Conservation (phyloP, 1,140 invertebrate genomes). For the Psilanteris sp. region DNA sequence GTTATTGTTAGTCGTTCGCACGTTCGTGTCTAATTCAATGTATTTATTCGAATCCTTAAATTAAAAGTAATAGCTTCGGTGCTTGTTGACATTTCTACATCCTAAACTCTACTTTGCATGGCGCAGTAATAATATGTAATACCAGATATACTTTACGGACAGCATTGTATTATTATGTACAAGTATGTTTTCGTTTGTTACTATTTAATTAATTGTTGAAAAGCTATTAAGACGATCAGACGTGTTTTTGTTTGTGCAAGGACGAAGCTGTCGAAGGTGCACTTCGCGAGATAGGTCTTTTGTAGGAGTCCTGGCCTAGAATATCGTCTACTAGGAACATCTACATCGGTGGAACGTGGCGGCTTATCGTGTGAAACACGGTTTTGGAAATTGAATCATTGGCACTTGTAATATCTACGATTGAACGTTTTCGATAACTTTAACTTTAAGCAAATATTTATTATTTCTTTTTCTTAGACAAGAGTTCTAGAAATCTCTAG, state of each 20-base stretch:
- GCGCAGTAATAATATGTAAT: too few species aligned
- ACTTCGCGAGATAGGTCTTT: slow-evolving; percentile 90
- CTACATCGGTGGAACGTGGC: slow-evolving; percentile 43
- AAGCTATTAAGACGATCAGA: slow-evolving; percentile 70
- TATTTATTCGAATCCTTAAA: too few species aligned
- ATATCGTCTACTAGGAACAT: slow-evolving; percentile 64
- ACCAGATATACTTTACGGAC: too few species aligned
- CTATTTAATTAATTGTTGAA: background rate
- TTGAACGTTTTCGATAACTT: too few species aligned
- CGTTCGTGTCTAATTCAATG: slow-evolving; percentile 40
- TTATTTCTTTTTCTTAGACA: too few species aligned
- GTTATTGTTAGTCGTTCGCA: slow-evolving; percentile 44
- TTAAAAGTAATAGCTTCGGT: slow-evolving; percentile 8
- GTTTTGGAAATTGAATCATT: slow-evolving; percentile 23
- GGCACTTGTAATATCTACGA: too few species aligned
- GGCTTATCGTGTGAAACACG: slow-evolving; percentile 36
- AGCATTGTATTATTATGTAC: too few species aligned
- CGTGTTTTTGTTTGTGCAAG: slow-evolving; percentile 81
- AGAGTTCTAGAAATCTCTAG: too few species aligned
- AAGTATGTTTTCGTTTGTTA: too few species aligned
- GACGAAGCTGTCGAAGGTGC: slow-evolving; percentile 91
- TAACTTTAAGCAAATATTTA: too few species aligned
- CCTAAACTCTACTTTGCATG: too few species aligned
- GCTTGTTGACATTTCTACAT: too few species aligned
- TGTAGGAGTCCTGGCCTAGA: slow-evolving; percentile 80